Evolutionary conservation across 2,797 vertebrate species (phyloP), one percentile per base, ranked within the genome.

Genomic region (Podargus strigoides): DNA sequence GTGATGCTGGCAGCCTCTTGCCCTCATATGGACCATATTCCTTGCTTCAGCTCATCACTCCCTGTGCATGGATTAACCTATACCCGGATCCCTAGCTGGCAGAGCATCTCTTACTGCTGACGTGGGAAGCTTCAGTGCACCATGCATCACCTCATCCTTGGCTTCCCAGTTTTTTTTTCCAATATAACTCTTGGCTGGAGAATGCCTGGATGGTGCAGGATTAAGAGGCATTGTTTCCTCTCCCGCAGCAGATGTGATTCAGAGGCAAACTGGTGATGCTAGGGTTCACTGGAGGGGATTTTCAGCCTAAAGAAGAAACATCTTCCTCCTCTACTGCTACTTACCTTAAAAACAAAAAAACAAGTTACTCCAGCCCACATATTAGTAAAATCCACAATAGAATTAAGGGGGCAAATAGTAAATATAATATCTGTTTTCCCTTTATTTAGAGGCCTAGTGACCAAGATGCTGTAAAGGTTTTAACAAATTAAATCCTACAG

Each of bases 281-380:
- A 19, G n/a, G 36, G 67, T 75, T 69, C 82, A 89, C 41, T 44
- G 46, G 42, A 88, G 32, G 39, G 91, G 56, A 80, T 86, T 94
- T 92, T 81, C 36, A 81, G 85, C 53, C 69, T 75, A 23, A 36
- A 83, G 92, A 69, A 64, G 46, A 94, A 91, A 93, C 6, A 4
- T 44, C 80, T 68, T 90, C 87, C 76, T 85, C 62, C 63, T 93
- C 70, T 89, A 34, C 58, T 46, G 67, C 90, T 93, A 86, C 93
- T 89, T 82, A 76, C 74, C n/a, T n/a, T n/a, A n/a, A n/a, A n/a
- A n/a, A n/a, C n/a, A 27, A 55, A 89, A 79, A 77, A 47, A 74
- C 9, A 34, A 67, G 30, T 50, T 78, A 42, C 22, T 93, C 56
- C 50, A 92, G 39, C 44, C 30, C 18, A 16, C n/a, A n/a, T n/a